Evolutionary conservation across 2,888 invertebrate genomes (phyloP), one percentile per base, ranked within the genome.

Genomic region (Nasonovia ribisnigri): DNA sequence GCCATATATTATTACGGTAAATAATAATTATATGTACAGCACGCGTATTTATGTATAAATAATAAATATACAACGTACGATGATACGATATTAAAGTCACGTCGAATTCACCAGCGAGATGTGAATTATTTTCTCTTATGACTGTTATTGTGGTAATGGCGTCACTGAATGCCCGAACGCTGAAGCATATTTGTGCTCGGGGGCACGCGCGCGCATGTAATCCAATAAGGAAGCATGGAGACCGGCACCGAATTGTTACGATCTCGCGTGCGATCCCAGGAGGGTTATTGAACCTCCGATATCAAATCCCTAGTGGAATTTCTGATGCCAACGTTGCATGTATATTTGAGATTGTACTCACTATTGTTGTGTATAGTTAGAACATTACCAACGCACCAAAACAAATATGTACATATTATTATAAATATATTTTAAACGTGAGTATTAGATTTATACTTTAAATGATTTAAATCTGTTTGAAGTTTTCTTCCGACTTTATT

Each of bases 221-320:
- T 90, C 67, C 36, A 90, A 48, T 90, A 48, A 67, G 36, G 29
- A 36, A 46, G n/a, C 46, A 36, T 3, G 11, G 10, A 46, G 60
- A 46, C 46, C 3, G 57, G 16, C 43, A 48, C 90, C 13, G 48
- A 90, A 90, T 90, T 48, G 90, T 67, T 90, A 48, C n/a, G 20
- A 16, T 67, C 67, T n/a, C n/a, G 8, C n/a, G 11, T 43, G 10
- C 46, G n/a, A 10, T 90, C 90, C 90, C 90, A 6, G 48, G 46
- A 90, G 90, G 67, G 90, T 90, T 90, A 48, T 90, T 90, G 90
- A 48, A 67, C 90, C 90, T 20, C 36, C 8, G 57, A 46, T 60
- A 67, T 67, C 90, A 36, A 90, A 67, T 90, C 67, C 67, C 46
- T 24, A 36, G 90, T 1, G 67, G 10, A 67, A 20, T 90, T 90